Evolutionary conservation across 2,888 invertebrate genomes (phyloP).

Genomic region (Hofmannophila pseudospretella): DNA sequence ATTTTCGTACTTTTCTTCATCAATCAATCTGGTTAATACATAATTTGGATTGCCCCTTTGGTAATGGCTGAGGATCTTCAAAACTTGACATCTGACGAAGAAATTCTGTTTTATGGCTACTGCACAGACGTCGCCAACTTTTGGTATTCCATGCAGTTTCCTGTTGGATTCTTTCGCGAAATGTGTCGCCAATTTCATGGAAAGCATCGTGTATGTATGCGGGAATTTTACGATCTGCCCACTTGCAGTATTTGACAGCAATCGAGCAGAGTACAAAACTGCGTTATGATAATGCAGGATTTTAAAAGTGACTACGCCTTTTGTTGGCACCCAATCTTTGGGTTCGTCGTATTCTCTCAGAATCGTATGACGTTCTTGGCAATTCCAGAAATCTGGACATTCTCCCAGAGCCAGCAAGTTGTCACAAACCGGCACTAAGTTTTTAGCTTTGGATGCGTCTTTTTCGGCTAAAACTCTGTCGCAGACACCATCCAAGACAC

Average conservation of each 20-base stretch:
- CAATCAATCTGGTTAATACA: slow-evolving; percentile 76
- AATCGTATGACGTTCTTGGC: slow-evolving; percentile 79
- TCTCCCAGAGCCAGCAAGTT: slow-evolving; percentile 80
- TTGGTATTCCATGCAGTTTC: slow-evolving; percentile 50
- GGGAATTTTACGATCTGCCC: slow-evolving; percentile 38
- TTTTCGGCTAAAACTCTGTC: slow-evolving; percentile 43
- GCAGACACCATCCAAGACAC: slow-evolving; percentile 44
- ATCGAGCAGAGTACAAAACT: slow-evolving; percentile 78
- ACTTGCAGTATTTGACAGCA: slow-evolving; percentile 36
- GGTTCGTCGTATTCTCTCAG: slow-evolving; percentile 74
- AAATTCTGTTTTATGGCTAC: slow-evolving; percentile 59
- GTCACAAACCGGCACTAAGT: slow-evolving; percentile 74
- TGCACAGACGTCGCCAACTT: slow-evolving; percentile 78
- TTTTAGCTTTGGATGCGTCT: slow-evolving; percentile 60
- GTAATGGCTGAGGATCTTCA: slow-evolving; percentile 53
- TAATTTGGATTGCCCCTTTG: slow-evolving; percentile 40
- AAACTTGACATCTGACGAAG: slow-evolving; percentile 77
- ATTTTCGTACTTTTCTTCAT: slow-evolving; percentile 72
- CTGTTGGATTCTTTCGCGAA: slow-evolving; percentile 50
- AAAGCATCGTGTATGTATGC: slow-evolving; percentile 44
- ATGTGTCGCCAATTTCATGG: slow-evolving; percentile 56
- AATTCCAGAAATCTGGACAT: slow-evolving; percentile 77
- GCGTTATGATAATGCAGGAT: slow-evolving; percentile 78
- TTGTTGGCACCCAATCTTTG: slow-evolving; percentile 67
- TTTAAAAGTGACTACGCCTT: slow-evolving; percentile 77